Conservation (phyloP, 2,113 vertebrate genomes). For the Lepus timidus region DNA sequence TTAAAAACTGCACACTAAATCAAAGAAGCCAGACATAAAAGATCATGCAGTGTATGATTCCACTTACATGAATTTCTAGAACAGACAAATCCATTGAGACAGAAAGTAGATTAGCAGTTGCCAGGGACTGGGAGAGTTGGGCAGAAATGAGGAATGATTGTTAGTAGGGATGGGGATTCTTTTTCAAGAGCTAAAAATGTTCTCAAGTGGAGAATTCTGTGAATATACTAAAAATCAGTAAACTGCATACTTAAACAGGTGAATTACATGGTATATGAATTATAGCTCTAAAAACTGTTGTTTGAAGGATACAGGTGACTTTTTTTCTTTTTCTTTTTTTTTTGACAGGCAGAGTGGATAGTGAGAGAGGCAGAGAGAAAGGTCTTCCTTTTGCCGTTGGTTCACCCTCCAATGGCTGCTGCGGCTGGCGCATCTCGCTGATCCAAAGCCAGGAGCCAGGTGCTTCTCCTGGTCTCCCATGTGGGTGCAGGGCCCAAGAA, state of each 20-base stretch:
- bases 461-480: too few relatives aligned
- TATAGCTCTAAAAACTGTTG: not conserved
- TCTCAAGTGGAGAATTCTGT: not conserved
- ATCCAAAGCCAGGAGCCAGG: too few relatives aligned
- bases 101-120: conserved; percentile 3
- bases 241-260: not conserved
- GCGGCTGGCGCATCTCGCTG: too few relatives aligned
- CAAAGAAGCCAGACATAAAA: conserved; percentile 34
- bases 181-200: conserved; percentile 14
- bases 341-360: too few relatives aligned
- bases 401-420: too few relatives aligned
- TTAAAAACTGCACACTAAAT: conserved; percentile 8
- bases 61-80: conserved; percentile 2
- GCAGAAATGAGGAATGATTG: not conserved
- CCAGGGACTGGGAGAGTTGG: not conserved
- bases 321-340: too few relatives aligned
- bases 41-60: not conserved
- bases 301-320: not conserved
- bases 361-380: too few relatives aligned
- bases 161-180: not conserved
- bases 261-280: not conserved
- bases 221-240: too few relatives aligned
- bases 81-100: not conserved
- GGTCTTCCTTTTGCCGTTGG: too few relatives aligned
- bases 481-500: too few relatives aligned